Conservation (phyloP, 2,888 invertebrate species). For the Hecatera dysodea region DNA sequence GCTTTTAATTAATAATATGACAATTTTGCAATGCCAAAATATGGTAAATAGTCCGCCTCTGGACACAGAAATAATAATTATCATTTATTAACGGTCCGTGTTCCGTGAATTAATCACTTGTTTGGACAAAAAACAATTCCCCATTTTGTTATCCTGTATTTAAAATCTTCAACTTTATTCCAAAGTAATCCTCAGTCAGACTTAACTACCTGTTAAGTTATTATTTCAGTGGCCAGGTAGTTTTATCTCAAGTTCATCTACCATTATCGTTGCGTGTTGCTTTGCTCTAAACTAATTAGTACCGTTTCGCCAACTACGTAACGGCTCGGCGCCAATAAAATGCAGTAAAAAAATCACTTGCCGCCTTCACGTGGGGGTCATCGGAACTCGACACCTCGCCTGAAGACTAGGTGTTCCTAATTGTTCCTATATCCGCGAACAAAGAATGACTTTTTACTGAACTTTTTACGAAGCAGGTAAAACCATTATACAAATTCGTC, state of each 20-base stretch:
- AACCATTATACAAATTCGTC: conserved; percentile 40
- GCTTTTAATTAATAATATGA: conserved; percentile 35
- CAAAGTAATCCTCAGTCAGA: neutral
- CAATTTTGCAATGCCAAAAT: conserved; percentile 40
- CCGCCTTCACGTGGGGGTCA: conserved; percentile 61
- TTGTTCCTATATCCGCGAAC: conserved; percentile 53
- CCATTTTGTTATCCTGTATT: conserved; percentile 7
- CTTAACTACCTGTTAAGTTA: conserved; percentile 16
- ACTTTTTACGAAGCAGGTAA: conserved; percentile 40
- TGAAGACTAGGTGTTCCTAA: conserved; percentile 45
- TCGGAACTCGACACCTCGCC: conserved; percentile 33
- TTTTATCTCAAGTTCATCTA: conserved; percentile 23
- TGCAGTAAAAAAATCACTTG: conserved; percentile 52
- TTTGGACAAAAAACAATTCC: neutral
- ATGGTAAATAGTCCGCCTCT: conserved; percentile 8
- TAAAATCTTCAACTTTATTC: conserved; percentile 21
- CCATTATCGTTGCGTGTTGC: conserved; percentile 20
- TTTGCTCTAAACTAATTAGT: conserved; percentile 55
- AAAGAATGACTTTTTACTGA: conserved; percentile 42
- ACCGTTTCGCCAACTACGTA: conserved; percentile 58
- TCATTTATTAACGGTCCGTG: conserved; percentile 18
- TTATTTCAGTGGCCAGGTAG: conserved; percentile 34
- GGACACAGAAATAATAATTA: conserved; percentile 23
- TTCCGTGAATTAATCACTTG: conserved; percentile 9
- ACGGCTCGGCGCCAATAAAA: conserved; percentile 52